phyloP scores from a whole-genome alignment of 2,888 invertebrate species.

The Melangyna quadrimaculata region DNA sequence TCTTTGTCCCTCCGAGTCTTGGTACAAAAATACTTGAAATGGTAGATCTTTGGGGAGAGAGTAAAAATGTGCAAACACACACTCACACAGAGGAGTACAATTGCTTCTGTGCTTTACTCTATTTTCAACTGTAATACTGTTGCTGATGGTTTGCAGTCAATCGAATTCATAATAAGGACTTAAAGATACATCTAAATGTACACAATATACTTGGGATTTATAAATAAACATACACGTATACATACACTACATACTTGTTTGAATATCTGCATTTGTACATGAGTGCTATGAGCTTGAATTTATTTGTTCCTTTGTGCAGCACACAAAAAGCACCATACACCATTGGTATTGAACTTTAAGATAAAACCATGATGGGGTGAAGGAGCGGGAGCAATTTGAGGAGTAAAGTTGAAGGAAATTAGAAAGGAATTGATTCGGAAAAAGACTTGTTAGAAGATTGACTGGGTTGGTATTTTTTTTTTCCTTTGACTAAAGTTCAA shows the following conservation, averaged over 20 bases:
- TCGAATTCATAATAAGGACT: conserved; percentile 64
- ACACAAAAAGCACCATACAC: not conserved
- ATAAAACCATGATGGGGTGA: not conserved
- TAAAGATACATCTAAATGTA: conserved; percentile 3
- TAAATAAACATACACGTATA: not conserved
- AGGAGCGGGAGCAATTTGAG: not conserved
- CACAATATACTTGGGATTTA: conserved; percentile 42
- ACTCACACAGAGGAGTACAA: not conserved
- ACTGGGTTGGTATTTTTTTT: not conserved
- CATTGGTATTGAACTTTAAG: not conserved
- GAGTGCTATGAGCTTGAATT: conserved; percentile 36
- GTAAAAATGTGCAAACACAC: conserved; percentile 25
- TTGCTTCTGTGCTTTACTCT: conserved; percentile 21
- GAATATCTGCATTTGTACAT: conserved; percentile 21
- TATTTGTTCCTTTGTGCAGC: conserved; percentile 20
- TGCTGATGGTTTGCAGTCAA: conserved; percentile 55
- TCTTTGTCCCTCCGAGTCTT: not conserved
- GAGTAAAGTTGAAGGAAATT: not conserved
- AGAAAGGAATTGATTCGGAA: conserved; percentile 35
- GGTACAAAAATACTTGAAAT: conserved; percentile 40
- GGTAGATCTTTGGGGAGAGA: conserved; percentile 39
- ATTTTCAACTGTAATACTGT: conserved; percentile 28
- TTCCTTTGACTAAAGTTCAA: not conserved
- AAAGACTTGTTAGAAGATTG: conserved; percentile 30
- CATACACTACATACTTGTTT: too few relatives aligned